These are phyloP conservation scores for Lottia gigantea DNA, from an alignment of 2,888 invertebrate species.

Conservation along the genomic window DNA sequence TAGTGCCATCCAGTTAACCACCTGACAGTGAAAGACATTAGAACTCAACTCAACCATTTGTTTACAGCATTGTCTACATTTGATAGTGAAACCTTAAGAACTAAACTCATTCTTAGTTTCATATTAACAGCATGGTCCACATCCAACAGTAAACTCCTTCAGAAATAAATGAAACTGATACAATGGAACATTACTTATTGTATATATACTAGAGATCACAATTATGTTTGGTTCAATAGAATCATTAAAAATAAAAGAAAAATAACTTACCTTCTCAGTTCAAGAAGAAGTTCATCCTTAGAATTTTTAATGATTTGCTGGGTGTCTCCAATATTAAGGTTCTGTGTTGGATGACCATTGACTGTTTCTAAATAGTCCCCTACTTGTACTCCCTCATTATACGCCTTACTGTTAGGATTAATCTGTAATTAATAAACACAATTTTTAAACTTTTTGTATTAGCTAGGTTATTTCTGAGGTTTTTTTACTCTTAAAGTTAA, in stretches of 20 bases:
- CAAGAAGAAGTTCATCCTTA: conserved; percentile 50
- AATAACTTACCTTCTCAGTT: conserved; percentile 53
- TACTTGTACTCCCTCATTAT: conserved; percentile 81
- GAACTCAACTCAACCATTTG: too few relatives aligned
- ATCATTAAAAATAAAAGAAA: not conserved
- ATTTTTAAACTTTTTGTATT: not conserved
- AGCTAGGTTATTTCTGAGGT: too few relatives aligned
- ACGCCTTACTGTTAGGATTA: conserved; percentile 88
- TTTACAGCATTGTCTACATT: too few relatives aligned
- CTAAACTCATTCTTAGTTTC: too few relatives aligned
- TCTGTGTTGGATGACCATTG: conserved; percentile 76
- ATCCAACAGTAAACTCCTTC: too few relatives aligned
- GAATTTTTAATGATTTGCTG: conserved; percentile 80
- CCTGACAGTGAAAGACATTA: too few relatives aligned
- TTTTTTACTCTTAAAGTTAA: too few relatives aligned
- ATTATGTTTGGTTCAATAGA: not conserved
- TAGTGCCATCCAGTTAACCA: too few relatives aligned
- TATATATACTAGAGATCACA: not conserved
- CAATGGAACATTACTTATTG: too few relatives aligned
- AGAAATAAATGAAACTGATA: too few relatives aligned
- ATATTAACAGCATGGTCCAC: too few relatives aligned
- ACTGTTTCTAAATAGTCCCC: conserved; percentile 85
- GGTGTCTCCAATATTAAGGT: conserved; percentile 69
- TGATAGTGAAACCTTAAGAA: too few relatives aligned
- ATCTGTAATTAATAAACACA: conserved; percentile 73